Percentiles rank a stretch among this genome's conserved stretches.
phyloP scores from a whole-genome alignment of 2,113 vertebrate genomes.

The Eulacestoma nigropectus region DNA sequence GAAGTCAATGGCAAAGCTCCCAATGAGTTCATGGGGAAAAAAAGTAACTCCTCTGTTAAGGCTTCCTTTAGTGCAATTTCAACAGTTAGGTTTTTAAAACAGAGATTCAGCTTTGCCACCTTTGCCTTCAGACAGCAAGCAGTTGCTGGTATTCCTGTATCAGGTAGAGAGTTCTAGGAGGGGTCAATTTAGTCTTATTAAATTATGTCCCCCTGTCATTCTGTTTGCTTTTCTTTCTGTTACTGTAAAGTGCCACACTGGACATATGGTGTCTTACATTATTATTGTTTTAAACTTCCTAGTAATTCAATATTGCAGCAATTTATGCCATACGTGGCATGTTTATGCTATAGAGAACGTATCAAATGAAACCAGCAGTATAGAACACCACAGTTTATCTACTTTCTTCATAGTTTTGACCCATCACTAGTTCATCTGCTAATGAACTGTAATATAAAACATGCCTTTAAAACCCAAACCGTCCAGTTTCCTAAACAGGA shows the following conservation, averaged over 20 bases:
- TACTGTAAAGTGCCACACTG: not conserved
- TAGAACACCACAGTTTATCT: not conserved
- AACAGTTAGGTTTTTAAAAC: not conserved
- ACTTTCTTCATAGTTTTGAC: not conserved
- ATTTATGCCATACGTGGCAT: not conserved
- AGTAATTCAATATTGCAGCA: not conserved
- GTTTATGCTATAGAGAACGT: not conserved
- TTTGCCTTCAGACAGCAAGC: not conserved
- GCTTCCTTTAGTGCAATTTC: not conserved
- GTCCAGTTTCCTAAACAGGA: not conserved
- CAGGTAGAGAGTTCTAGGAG: not conserved
- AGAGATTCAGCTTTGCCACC: not conserved
- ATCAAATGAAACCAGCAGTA: not conserved
- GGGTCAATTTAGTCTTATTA: not conserved
- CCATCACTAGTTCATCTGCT: not conserved
- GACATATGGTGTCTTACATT: not conserved
- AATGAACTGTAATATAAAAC: slow-evolving; percentile 16
- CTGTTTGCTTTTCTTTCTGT: not conserved
- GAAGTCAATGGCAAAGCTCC: slow-evolving; percentile 15
- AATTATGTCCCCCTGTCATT: not conserved
- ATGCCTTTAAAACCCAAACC: not conserved
- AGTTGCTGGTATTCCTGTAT: not conserved
- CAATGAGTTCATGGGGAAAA: not conserved
- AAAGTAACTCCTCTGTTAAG: not conserved
- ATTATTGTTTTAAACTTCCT: not conserved